Conservation (phyloP, 2,113 vertebrate species). For the Macaca fascicularis region T2T-MFA8v1.1 NC_088381.1:161456001-161456500, state of each 20-base stretch:
- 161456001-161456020: too few relatives aligned
- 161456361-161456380: background rate
- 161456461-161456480: background rate
- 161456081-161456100: background rate
- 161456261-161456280: slow-evolving; percentile 27
- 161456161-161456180: background rate
- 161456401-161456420: background rate
- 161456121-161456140: background rate
- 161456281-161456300: slow-evolving; percentile 40
- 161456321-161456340: background rate
- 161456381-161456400: slow-evolving; percentile 35
- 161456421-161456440: slow-evolving; percentile 6
- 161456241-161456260: background rate
- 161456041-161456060: too few relatives aligned
- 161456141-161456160: background rate
- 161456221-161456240: slow-evolving; percentile 3
- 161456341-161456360: slow-evolving; percentile 35
- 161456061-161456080: too few relatives aligned
- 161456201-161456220: slow-evolving; percentile 14
- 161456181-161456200: slow-evolving; percentile 2
- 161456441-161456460: slow-evolving; percentile 25
- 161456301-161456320: background rate
- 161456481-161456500: slow-evolving; percentile 9
- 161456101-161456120: background rate
- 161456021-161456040: too few relatives aligned